Base-by-base conservation (phyloP, 2,888 invertebrate genomes). In the Trachelus troglodyta region DNA sequence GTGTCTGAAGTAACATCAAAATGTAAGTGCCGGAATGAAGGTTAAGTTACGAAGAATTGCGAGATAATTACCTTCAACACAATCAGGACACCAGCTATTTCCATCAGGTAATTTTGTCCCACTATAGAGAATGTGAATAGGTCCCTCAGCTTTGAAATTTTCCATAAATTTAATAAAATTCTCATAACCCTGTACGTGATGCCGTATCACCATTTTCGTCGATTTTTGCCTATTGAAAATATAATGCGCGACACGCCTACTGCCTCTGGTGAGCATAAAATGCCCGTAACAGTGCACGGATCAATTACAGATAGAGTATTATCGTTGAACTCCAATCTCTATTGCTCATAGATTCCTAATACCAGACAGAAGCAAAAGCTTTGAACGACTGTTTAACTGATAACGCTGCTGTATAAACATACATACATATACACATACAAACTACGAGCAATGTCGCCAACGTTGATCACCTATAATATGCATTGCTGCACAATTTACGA, bases 41-140 rank as follows among this genome's bases (percentile, higher is more conserved):
- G 9, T 56, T 84, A 81, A 68, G 73, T 37, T 75, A 31, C n/a
- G 9, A 23, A 56, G 9, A 56, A 23, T 56, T 23, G 23, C 23
- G 23, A 56, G 2, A 56, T 56, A 56, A 90, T 92, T 93, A 97
- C 97, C 97, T 92, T 93, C 93, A 23, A 95, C 95, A 91, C 98
- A 98, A 90, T 98, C 98, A 0, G 95, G 94, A 88, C 98, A 98
- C 98, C 98, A 98, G 90, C 97, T 98, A 77, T 94, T 91, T 0
- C 97, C 97, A 84, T 93, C 92, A 0, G 93, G 90, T 75, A 93
- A 89, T 90, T 95, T 95, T 69, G 94, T 92, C 33, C 96, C 96
- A 83, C 93, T 94, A 88, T 95, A 96, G 85, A 94, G 93, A 76
- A 96, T 92, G 82, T 94, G 90, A 69, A 93, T 89, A 33, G 89